Percentiles rank a stretch among this genome's conserved stretches.
Evolutionary conservation across 2,113 vertebrate genomes (phyloP).

Genomic region (Geococcyx californianus): DNA sequence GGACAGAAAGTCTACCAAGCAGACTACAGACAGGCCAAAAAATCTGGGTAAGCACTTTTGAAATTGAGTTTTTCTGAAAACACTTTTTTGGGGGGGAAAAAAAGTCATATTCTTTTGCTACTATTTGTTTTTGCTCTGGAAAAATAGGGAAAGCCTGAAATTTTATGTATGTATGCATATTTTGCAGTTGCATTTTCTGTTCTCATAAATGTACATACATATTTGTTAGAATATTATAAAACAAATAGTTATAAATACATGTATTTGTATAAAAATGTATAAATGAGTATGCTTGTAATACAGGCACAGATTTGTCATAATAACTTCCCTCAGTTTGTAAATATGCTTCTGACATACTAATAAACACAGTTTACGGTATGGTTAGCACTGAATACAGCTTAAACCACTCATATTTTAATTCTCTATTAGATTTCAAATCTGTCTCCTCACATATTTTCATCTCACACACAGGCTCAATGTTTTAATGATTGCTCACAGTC

Average conservation of each 20-base stretch:
- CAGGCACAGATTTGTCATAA: not conserved
- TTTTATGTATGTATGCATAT: not conserved
- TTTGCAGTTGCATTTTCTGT: not conserved
- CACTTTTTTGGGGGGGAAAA: accelerated
- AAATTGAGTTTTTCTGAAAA: not conserved
- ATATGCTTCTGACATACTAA: not conserved
- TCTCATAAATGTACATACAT: not conserved
- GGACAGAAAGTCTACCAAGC: not conserved
- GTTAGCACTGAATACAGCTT: not conserved
- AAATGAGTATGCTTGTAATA: not conserved
- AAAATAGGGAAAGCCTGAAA: not conserved
- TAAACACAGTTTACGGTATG: not conserved
- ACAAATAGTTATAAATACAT: not conserved
- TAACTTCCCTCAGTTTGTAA: not conserved
- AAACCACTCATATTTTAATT: not conserved
- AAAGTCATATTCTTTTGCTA: not conserved
- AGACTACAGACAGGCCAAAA: not conserved
- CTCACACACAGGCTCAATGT: not conserved
- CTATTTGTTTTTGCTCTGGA: not conserved
- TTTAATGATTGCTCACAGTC: not conserved
- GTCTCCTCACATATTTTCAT: not conserved
- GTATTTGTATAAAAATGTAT: not conserved
- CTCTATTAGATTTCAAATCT: not conserved
- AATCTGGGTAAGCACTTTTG: not conserved
- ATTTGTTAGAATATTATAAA: not conserved